phyloP scores from a whole-genome alignment of 1,140 invertebrate species.

The Listronotus bonariensis region DNA sequence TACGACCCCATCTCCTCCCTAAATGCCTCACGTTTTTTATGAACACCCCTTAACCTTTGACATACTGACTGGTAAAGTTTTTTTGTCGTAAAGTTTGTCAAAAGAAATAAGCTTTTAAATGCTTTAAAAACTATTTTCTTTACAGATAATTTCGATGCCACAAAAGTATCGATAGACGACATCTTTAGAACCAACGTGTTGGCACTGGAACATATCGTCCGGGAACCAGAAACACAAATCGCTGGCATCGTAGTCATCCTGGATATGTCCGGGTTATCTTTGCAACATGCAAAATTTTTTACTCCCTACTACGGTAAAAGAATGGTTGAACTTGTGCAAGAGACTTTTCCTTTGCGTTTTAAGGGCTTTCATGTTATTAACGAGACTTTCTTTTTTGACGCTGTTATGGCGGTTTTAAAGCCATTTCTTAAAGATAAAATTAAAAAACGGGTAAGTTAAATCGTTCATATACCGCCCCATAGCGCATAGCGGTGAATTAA shows the following conservation, averaged over 20 bases:
- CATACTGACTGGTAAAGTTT: background rate
- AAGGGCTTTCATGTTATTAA: conserved; percentile 67
- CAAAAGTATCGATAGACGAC: conserved; percentile 55
- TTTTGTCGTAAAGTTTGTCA: background rate
- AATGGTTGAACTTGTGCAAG: conserved; percentile 59
- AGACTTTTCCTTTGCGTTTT: conserved; percentile 65
- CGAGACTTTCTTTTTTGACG: conserved; percentile 66
- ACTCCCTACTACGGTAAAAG: conserved; percentile 57
- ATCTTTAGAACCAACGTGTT: conserved; percentile 58
- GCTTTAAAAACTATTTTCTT: background rate
- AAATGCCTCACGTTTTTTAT: too few relatives aligned
- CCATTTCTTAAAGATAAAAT: conserved; percentile 67
- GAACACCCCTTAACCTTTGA: background rate
- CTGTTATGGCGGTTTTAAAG: conserved; percentile 63
- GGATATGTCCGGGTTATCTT: conserved; percentile 57
- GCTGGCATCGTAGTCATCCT: conserved; percentile 56
- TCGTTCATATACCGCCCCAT: too few relatives aligned
- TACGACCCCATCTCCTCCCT: too few relatives aligned
- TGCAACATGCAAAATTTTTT: conserved; percentile 58
- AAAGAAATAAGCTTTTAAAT: background rate
- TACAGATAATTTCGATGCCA: conserved; percentile 57
- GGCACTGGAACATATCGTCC: conserved; percentile 57
- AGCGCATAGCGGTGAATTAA: too few relatives aligned
- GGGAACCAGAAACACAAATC: conserved; percentile 57
- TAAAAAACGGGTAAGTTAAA: conserved; percentile 58